Conservation (phyloP, 2,888 invertebrate genomes). For the Dyspetes luteomarginatus region DNA sequence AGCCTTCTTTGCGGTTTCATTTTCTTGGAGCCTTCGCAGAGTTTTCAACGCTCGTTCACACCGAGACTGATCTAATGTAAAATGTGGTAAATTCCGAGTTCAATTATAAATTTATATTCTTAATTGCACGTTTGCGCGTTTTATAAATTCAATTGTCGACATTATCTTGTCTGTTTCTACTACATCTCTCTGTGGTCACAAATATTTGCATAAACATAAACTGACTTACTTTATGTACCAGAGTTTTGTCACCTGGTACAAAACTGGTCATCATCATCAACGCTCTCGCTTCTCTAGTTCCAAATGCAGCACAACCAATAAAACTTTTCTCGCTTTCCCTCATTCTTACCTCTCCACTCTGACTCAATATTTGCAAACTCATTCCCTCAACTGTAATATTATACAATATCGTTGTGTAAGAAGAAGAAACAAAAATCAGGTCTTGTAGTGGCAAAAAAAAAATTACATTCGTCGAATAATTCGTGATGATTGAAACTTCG, state of each 20-base stretch:
- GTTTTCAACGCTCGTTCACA: slow-evolving; percentile 10
- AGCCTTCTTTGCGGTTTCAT: slow-evolving; percentile 6
- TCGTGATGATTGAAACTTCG: no score
- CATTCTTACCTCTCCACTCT: slow-evolving; percentile 28
- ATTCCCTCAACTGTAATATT: slow-evolving; percentile 25
- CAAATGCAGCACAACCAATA: slow-evolving; percentile 14
- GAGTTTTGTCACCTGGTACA: slow-evolving; percentile 61
- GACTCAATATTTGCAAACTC: slow-evolving; percentile 27
- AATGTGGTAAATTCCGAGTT: no score
- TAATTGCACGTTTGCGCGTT: no score
- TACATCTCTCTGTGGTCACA: slow-evolving; percentile 1
- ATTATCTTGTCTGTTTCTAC: slow-evolving; percentile 35
- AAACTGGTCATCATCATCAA: slow-evolving; percentile 44
- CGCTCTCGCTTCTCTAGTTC: neutral
- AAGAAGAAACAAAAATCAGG: no score
- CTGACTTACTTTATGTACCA: neutral
- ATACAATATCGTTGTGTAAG: slow-evolving; percentile 15
- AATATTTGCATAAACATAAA: neutral
- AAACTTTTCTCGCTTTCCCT: slow-evolving; percentile 57
- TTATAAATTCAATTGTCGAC: no score
- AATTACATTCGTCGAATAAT: no score
- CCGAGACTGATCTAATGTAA: neutral
- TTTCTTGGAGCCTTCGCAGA: slow-evolving; percentile 24
- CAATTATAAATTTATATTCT: no score
- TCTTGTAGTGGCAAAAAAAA: no score